These are phyloP conservation scores for Ellobius talpinus DNA, from an alignment of 2,113 vertebrate genomes.

Conservation along the genomic window DNA sequence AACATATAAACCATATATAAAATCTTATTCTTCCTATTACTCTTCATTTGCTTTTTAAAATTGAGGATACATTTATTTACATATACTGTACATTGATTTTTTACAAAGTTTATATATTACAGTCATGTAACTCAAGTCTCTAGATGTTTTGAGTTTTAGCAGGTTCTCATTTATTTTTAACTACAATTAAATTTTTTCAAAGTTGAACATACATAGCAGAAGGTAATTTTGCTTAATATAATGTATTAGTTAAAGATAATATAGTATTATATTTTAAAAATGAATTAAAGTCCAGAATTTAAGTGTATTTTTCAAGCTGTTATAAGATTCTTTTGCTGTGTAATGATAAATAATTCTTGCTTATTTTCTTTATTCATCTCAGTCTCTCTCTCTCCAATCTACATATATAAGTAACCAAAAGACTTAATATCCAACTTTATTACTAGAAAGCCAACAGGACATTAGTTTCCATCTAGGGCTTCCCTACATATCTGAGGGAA, in stretches of 20 bases:
- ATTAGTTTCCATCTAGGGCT: neutral
- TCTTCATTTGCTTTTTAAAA: neutral
- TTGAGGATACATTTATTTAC: neutral
- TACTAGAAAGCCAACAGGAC: neutral
- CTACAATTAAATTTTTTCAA: neutral
- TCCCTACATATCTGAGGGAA: neutral
- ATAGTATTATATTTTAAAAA: neutral
- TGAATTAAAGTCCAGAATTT: neutral
- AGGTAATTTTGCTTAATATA: neutral
- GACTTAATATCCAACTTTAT: neutral
- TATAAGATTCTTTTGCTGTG: neutral
- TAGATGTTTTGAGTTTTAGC: neutral
- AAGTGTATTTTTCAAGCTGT: neutral
- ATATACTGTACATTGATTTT: neutral
- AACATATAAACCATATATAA: neutral
- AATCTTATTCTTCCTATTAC: neutral
- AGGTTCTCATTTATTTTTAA: neutral
- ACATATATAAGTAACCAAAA: neutral
- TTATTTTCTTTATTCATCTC: neutral
- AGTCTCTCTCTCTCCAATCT: neutral
- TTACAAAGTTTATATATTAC: neutral
- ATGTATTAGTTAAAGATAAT: neutral
- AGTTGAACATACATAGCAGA: neutral
- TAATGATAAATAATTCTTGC: neutral
- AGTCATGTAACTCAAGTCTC: neutral